Conservation (phyloP, 2,797 vertebrate genomes). For the Philypnodon macrostomus region DNA sequence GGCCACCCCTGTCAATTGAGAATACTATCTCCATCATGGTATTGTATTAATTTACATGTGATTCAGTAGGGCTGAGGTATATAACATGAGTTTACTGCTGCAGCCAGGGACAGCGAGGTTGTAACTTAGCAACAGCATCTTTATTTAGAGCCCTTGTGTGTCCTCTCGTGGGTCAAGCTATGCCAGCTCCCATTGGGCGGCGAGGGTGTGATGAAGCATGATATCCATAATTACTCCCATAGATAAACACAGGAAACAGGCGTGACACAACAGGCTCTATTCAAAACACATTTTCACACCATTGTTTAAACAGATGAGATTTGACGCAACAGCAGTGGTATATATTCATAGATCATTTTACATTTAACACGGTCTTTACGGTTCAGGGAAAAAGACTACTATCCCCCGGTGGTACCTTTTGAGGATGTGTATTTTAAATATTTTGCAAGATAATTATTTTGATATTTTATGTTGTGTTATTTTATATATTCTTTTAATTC, state of each 20-base stretch:
- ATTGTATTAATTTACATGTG: no score
- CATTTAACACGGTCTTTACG: no score
- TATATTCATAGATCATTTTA: conserved; percentile 8
- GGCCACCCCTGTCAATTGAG: no score
- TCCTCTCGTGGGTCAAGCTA: conserved; percentile 60
- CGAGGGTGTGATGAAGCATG: conserved; percentile 47
- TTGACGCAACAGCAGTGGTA: no score
- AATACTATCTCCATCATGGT: no score
- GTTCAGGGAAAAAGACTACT: no score
- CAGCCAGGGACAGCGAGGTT: conserved; percentile 17
- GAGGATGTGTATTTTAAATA: no score
- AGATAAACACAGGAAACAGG: conserved; percentile 32
- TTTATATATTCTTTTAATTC: no score
- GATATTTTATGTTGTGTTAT: no score
- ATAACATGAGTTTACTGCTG: conserved; percentile 11
- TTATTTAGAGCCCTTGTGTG: conserved; percentile 69
- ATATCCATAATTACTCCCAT: conserved; percentile 45
- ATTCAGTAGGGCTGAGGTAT: conserved; percentile 13
- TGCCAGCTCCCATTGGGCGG: conserved; percentile 48
- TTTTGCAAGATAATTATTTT: no score
- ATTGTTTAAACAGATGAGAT: not conserved
- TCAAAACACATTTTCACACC: conserved; percentile 15
- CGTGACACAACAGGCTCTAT: conserved; percentile 21
- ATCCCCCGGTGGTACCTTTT: no score
- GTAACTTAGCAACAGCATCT: conserved; percentile 78